Conservation (phyloP, 1,140 invertebrate genomes). For the Uloborus diversus region DNA sequence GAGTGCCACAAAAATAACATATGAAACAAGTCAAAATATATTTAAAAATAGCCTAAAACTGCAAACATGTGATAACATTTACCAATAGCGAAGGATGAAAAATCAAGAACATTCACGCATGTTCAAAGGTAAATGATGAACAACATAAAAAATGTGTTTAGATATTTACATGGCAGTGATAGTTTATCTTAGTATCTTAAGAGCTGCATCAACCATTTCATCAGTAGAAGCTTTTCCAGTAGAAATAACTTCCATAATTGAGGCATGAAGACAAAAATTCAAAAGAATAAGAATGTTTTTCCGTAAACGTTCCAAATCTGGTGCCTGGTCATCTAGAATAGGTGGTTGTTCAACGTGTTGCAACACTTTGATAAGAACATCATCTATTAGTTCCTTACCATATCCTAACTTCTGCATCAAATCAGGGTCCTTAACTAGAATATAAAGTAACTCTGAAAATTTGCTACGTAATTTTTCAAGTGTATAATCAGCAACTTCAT, state of each 20-base stretch:
- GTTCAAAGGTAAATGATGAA: too few relatives aligned
- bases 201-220: slow-evolving; percentile 45
- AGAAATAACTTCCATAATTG: slow-evolving; percentile 44
- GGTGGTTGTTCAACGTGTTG: slow-evolving; percentile 25
- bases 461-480: slow-evolving; percentile 23
- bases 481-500: neutral
- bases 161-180: too few relatives aligned
- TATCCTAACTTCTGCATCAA: slow-evolving; percentile 51
- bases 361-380: slow-evolving; percentile 43
- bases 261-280: slow-evolving; percentile 34
- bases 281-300: slow-evolving; percentile 41
- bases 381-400: slow-evolving; percentile 32
- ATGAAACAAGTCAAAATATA: too few relatives aligned
- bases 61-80: too few relatives aligned
- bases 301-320: slow-evolving; percentile 37
- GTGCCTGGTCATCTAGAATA: neutral
- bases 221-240: slow-evolving; percentile 22
- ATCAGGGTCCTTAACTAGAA: slow-evolving; percentile 46
- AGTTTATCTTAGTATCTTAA: slow-evolving; percentile 37
- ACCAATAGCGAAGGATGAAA: too few relatives aligned
- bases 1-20: too few relatives aligned
- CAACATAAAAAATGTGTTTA: too few relatives aligned
- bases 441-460: slow-evolving; percentile 47
- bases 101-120: too few relatives aligned
- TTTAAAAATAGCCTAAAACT: too few relatives aligned